Base-by-base conservation (phyloP, 1,140 invertebrate genomes). In the Bombus cullumanus region DNA sequence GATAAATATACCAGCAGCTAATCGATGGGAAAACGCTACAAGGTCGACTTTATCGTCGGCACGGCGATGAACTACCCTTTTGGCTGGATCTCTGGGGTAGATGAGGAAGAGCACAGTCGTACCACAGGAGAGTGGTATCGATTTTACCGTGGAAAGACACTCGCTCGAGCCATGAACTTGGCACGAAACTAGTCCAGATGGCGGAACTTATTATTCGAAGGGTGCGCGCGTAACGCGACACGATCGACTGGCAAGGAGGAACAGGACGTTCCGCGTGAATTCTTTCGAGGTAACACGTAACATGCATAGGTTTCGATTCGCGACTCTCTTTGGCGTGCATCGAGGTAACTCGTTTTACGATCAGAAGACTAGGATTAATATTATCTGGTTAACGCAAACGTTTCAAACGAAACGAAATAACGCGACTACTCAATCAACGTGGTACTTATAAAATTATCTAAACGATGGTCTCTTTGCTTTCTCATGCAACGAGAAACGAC, bases 41-140 rank as follows among this genome's bases (percentile, higher is more conserved):
- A 34, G 15, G 43, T 72, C 10, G 57, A 81, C 66, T 69, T 69
- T 64, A 75, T 68, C 79, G 57, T 74, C 78, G 78, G 69, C 28
- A 72, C 22, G 9, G 34, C 43, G 66, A 71, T 57, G 22, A 69
- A 25, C 69, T 69, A 85, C 84, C 84, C 57, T 34, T 62, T 62
- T 53, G 47, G 34, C 53, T 18, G 37, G n/a, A 13, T 57, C 64
- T n/a, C 9, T 12, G 72, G 84, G 71, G 84, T 85, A 12, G 84
- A 85, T 81, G 84, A 81, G 47, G 84, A 81, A 85, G 84, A 85
- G 79, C 71, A 75, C 84, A 22, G 34, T 81, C 47, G 62, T 85
- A 85, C 84, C 84, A 79, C 12, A 43, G 43, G 84, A 81, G 84
- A 57, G 13, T 57, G 22, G 37, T 85, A 85, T 85, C 84, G 84